Conservation (phyloP, 2,888 invertebrate species). For the Nephrocerus scutellatus region DNA sequence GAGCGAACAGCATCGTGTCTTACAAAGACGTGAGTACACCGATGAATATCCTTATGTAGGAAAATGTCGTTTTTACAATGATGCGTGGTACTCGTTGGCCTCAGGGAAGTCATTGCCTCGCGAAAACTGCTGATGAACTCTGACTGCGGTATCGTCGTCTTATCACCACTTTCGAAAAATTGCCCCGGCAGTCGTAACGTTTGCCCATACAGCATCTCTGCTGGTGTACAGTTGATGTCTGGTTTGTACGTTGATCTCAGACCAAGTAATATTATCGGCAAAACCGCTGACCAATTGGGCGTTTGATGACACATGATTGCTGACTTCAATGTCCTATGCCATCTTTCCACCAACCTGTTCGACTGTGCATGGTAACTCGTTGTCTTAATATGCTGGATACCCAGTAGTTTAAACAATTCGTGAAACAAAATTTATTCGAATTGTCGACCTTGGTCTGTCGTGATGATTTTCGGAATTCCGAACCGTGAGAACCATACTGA, state of each 20-base stretch:
- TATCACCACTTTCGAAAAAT: too few species aligned
- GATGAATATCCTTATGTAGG: too few species aligned
- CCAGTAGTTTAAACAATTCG: constrained; percentile 6
- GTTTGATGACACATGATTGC: constrained; percentile 10
- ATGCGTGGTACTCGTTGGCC: too few species aligned
- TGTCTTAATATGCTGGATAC: constrained; percentile 5
- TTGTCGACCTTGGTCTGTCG: constrained; percentile 18
- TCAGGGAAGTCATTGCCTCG: too few species aligned
- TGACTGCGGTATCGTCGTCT: too few species aligned
- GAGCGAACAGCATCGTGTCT: too few species aligned
- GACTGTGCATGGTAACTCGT: constrained; percentile 14
- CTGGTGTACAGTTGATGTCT: constrained; percentile 14
- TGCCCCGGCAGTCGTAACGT: too few species aligned
- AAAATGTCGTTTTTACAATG: too few species aligned
- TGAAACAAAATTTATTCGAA: constrained; percentile 14
- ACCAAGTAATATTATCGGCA: constrained; percentile 13
- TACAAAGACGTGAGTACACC: too few species aligned
- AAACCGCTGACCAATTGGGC: constrained; percentile 9
- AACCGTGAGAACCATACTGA: constrained; percentile 15
- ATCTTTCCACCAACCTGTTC: constrained; percentile 14
- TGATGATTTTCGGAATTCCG: constrained; percentile 15
- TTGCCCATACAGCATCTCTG: constrained; percentile 8
- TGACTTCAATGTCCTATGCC: constrained; percentile 8
- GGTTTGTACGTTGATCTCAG: constrained; percentile 10
- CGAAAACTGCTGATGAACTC: too few species aligned